A percentile compares a stretch with the other conserved stretches of the same genome.
Conservation (phyloP, 2,888 invertebrate species). For the Drosophila niveifrons region DNA sequence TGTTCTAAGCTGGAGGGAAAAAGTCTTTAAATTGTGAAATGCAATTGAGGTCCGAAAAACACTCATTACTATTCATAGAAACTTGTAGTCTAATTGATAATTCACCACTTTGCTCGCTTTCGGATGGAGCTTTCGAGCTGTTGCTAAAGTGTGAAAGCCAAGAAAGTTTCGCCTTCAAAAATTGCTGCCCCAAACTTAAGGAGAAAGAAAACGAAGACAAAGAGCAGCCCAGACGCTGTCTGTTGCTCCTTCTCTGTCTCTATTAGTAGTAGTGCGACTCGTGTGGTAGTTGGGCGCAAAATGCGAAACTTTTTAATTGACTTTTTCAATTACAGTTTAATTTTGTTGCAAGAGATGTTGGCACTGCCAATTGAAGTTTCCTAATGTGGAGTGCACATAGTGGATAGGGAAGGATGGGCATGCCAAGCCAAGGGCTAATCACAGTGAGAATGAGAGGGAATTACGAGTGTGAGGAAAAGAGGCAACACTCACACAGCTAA, state of each 20-base stretch:
- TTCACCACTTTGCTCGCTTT: conserved; percentile 43
- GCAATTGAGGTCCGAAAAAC: conserved; percentile 10
- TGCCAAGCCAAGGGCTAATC: conserved; percentile 5
- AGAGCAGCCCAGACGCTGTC: background rate
- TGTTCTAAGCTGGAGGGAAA: conserved; percentile 23
- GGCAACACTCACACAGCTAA: conserved; percentile 45
- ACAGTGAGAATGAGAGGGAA: conserved; percentile 1
- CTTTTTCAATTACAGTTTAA: conserved; percentile 80
- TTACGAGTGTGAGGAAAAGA: conserved; percentile 7
- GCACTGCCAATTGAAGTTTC: conserved; percentile 74
- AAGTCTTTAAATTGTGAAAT: conserved; percentile 9
- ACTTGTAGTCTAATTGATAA: conserved; percentile 68
- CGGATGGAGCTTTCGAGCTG: background rate
- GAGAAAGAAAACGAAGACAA: conserved; percentile 16
- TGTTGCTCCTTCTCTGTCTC: background rate
- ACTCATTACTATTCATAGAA: conserved; percentile 33
- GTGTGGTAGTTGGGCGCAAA: conserved; percentile 54
- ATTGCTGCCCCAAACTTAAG: conserved; percentile 21
- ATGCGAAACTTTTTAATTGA: conserved; percentile 78
- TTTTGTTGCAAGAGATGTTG: conserved; percentile 73
- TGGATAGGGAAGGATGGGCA: background rate
- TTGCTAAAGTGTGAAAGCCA: conserved; percentile 6
- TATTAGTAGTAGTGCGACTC: conserved; percentile 22
- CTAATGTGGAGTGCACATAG: conserved; percentile 28
- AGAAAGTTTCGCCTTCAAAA: conserved; percentile 42